phyloP scores from a whole-genome alignment of 1,140 invertebrate species.

The Phocides pigmalion region DNA sequence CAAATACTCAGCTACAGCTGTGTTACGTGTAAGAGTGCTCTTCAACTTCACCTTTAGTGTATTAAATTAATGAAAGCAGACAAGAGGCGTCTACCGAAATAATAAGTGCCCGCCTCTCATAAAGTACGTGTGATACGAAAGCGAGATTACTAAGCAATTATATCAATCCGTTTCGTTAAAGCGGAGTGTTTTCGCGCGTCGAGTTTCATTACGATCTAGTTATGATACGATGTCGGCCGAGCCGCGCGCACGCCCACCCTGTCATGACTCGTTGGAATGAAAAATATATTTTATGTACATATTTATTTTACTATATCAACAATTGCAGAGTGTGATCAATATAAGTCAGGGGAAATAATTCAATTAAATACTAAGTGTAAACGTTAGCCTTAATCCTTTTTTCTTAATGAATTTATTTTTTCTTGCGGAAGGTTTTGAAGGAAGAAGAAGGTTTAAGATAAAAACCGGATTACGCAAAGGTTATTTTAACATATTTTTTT shows the following conservation, averaged over 20 bases:
- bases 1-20: no score
- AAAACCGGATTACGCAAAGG: no score
- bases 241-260: neutral
- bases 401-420: no score
- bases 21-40: no score
- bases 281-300: neutral
- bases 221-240: neutral
- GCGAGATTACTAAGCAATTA: neutral
- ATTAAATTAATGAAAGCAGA: no score
- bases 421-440: no score
- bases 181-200: neutral
- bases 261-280: neutral
- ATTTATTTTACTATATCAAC: no score
- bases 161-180: slow-evolving; percentile 1
- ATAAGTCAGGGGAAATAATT: neutral
- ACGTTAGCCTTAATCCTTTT: no score
- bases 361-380: neutral
- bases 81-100: no score
- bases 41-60: no score
- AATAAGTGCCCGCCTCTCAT: neutral
- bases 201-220: slow-evolving; percentile 18
- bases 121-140: neutral
- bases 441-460: no score
- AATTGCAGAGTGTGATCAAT: neutral
- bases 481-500: no score